phyloP scores from a whole-genome alignment of 2,888 invertebrate species.

The Oscheius sp. region DNA sequence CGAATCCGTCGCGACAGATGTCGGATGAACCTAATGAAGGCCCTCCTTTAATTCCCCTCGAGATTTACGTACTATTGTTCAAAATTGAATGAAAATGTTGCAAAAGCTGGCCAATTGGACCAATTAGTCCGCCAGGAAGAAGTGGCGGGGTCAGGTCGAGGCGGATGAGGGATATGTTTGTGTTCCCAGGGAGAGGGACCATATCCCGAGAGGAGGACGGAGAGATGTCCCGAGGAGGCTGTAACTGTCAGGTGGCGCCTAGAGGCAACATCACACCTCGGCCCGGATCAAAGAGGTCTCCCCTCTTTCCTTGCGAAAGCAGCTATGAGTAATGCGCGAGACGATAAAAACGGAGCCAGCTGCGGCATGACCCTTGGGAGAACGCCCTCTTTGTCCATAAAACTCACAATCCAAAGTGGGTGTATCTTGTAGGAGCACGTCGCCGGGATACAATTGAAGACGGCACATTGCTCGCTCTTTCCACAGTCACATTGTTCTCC shows the following conservation, averaged over 20 bases:
- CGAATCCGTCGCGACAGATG: conserved; percentile 20
- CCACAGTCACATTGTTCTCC: conserved; percentile 72
- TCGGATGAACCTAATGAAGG: conserved; percentile 27
- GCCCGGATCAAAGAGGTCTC: neutral
- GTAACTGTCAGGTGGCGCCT: conserved; percentile 34
- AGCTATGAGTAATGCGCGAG: conserved; percentile 1
- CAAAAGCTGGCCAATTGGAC: neutral
- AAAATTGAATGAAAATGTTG: neutral
- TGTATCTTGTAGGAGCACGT: conserved; percentile 58
- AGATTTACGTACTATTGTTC: conserved; percentile 10
- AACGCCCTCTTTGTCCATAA: neutral
- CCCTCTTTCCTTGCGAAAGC: no score
- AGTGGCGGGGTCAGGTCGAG: neutral
- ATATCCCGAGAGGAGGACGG: neutral
- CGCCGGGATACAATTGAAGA: conserved; percentile 63
- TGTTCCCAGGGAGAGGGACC: neutral
- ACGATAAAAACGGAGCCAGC: conserved; percentile 1
- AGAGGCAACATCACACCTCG: conserved; percentile 31
- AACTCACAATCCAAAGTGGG: conserved; percentile 54
- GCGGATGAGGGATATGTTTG: conserved; percentile 29
- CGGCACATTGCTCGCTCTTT: conserved; percentile 50
- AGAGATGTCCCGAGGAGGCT: conserved; percentile 23
- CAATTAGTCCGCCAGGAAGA: neutral
- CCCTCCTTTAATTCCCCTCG: conserved; percentile 1
- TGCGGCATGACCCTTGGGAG: neutral